Evolutionary conservation across 1,140 invertebrate species (phyloP), one percentile per base, ranked within the genome.

Genomic region (Xylocopa sonorina): DNA sequence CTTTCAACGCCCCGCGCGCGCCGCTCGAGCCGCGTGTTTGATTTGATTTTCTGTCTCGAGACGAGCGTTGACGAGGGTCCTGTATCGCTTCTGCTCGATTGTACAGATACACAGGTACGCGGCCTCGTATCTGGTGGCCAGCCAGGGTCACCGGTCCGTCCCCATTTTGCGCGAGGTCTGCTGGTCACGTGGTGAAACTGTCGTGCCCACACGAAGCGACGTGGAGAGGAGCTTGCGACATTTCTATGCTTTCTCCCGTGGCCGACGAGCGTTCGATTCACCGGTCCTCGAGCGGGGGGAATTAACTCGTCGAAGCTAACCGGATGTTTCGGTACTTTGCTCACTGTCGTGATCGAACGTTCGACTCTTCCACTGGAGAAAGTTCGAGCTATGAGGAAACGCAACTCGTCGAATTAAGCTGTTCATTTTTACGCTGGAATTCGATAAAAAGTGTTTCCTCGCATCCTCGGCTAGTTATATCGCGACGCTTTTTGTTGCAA

Each of bases 11-110:
- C 75, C 46, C 46, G 34, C 53, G 51, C 58, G 46, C 66, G 82
- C 50, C 64, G n/a, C 58, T 46, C 51, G 14, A 24, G 50, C 51
- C 50, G 55, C 51, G n/a, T 88, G 85, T 88, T 88, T 86, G 84
- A 86, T 88, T 88, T 87, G 83, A 87, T 88, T 88, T 84, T 82
- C 67, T 78, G 64, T 63, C 80, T 83, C 38, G 80, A 53, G 82
- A 83, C 78, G 64, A 82, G 63, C 79, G 66, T 86, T 68, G 84
- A 86, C 83, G 67, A 78, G 66, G 63, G 69, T 81, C 51, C 84
- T 78, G n/a, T n/a, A 71, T 85, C 79, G 57, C 46, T 27, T 50
- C 50, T 66, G 60, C 24, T 24, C 29, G 21, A 34, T 58, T 34
- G 21, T 60, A 27, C 10, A 14, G 16, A 3, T n/a, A 24, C n/a